phyloP scores from a whole-genome alignment of 2,113 vertebrate genomes.

The Cyphotilapia sp. region DNA sequence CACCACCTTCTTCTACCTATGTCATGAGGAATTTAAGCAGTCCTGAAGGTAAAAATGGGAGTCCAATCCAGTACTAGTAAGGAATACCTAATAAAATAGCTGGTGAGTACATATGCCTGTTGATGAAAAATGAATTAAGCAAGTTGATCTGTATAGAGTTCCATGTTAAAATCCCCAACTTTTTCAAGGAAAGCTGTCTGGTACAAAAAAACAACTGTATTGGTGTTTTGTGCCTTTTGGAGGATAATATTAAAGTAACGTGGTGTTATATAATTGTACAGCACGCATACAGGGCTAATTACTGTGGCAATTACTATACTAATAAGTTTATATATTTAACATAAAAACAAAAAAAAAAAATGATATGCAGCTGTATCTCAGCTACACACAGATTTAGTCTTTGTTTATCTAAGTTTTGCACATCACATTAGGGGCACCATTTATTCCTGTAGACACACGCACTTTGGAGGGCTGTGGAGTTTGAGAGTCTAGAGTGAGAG shows the following conservation, averaged over 20 bases:
- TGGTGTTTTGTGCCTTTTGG: background rate
- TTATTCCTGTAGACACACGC: background rate
- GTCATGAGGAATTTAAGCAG: background rate
- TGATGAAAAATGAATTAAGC: background rate
- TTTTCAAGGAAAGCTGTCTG: background rate
- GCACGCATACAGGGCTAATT: background rate
- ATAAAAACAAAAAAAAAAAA: background rate
- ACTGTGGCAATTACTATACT: background rate
- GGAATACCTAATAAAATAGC: background rate
- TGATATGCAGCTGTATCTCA: background rate
- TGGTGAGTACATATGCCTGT: background rate
- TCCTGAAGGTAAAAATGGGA: background rate
- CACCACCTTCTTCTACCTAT: background rate
- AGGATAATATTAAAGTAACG: background rate
- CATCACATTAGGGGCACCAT: background rate
- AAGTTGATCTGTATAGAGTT: background rate
- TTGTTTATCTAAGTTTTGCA: background rate
- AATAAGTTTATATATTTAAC: background rate
- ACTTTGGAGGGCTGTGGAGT: background rate
- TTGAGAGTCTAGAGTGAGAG: background rate
- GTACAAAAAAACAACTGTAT: background rate
- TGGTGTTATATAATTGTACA: background rate
- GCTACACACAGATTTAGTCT: background rate
- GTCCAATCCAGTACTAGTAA: background rate
- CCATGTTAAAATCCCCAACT: background rate